phyloP scores from a whole-genome alignment of 2,113 vertebrate genomes.

The Xenus cinereus region DNA sequence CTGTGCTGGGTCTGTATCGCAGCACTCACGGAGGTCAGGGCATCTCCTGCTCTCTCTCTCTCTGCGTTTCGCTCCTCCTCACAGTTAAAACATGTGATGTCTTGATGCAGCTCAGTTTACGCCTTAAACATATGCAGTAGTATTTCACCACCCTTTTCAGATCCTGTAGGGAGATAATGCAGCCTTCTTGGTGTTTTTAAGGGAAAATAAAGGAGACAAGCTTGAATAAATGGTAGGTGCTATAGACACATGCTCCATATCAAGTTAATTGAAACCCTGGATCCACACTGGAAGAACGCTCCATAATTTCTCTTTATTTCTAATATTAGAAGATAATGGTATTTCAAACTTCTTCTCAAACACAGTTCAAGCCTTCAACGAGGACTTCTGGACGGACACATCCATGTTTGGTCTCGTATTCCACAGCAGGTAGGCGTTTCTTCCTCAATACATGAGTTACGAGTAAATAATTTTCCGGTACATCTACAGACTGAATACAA shows the following conservation, averaged over 20 bases:
- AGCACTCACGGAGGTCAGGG: background rate
- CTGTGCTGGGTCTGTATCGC: background rate
- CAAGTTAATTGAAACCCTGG: background rate
- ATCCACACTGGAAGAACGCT: background rate
- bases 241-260: background rate
- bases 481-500: background rate
- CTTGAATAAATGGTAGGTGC: background rate
- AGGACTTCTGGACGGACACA: background rate
- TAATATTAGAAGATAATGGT: background rate
- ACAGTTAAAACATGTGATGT: background rate
- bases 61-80: background rate
- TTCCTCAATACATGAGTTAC: background rate
- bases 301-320: background rate
- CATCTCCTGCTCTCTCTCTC: background rate
- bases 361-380: background rate
- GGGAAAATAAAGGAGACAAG: background rate
- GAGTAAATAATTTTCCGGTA: background rate
- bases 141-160: background rate
- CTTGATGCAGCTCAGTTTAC: background rate
- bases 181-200: background rate
- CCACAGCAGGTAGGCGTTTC: background rate
- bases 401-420: background rate
- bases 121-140: background rate
- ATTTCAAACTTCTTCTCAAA: background rate
- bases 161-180: background rate